phyloP scores from a whole-genome alignment of 1,140 invertebrate genomes.

The Drosophila grimshawi region DNA sequence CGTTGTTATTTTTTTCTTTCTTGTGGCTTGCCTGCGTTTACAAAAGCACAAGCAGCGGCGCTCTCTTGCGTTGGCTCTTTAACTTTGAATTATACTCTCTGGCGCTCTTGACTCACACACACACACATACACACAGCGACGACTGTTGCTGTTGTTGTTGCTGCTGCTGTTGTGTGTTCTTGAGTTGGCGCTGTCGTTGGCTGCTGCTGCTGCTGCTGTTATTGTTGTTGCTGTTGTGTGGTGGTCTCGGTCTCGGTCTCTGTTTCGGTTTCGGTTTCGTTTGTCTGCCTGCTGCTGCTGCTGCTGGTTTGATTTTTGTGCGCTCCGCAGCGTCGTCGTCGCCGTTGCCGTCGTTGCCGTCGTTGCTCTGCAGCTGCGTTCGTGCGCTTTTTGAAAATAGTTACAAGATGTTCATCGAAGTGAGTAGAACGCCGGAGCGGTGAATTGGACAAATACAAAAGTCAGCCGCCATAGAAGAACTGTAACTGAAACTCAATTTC shows the following conservation, averaged over 20 bases:
- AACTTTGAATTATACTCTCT: constrained; percentile 46
- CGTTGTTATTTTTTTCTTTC: constrained; percentile 48
- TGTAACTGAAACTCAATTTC: constrained; percentile 42
- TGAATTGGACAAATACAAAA: constrained; percentile 60
- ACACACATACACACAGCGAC: constrained; percentile 1
- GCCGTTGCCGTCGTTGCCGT: constrained; percentile 36
- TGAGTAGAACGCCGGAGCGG: constrained; percentile 83
- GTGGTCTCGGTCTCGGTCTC: constrained; percentile 53
- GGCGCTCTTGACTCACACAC: constrained; percentile 23
- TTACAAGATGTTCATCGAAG: constrained; percentile 84
- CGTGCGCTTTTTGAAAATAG: constrained; percentile 84
- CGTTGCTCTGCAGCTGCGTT: constrained; percentile 81
- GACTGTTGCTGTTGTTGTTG: constrained; percentile 33
- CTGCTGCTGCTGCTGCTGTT: constrained; percentile 39
- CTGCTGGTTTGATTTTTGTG: constrained; percentile 63
- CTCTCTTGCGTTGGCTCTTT: constrained; percentile 48
- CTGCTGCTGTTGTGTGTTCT: constrained; percentile 41
- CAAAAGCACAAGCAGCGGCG: constrained; percentile 45
- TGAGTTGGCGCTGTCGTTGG: constrained; percentile 32
- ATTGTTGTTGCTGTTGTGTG: constrained; percentile 46
- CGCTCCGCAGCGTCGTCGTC: constrained; percentile 62
- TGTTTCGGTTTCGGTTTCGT: constrained; percentile 62
- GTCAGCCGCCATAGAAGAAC: constrained; percentile 57
- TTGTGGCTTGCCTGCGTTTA: constrained; percentile 47
- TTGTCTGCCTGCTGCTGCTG: constrained; percentile 55